Evolutionary conservation across 2,888 invertebrate genomes (phyloP), one percentile per base, ranked within the genome.

Genomic region (Polydrusus cervinus): DNA sequence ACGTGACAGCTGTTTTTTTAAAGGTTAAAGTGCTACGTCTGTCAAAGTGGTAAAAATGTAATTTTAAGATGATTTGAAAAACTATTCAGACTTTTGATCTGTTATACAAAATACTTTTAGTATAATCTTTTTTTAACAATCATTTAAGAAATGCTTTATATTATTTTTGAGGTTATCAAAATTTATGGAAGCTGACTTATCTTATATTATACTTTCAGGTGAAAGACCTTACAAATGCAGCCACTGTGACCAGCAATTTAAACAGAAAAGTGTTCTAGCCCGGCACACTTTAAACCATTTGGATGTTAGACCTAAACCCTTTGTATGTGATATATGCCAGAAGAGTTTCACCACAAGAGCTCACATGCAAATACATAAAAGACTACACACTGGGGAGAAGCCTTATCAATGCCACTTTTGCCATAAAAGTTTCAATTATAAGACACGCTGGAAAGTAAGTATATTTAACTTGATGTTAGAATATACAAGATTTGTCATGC

Each of bases 331-430:
- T 30, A 45, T 64, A n/a, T 64, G 64, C n/a, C 64, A 64, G 25
- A 64, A 64, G 14, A 30, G 30, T n/a, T 64, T 47, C 6, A 64
- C 64, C 14, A 64, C 64, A 9, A 64, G 47, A 10, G n/a, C 64
- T 10, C 64, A 64, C 14, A 64, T 45, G 47, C 47, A 30, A 30
- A 45, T 64, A 45, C 64, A 64, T 30, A 64, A 14, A 14, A 47
- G 64, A 30, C n/a, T 64, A 30, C 64, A 64, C 18, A 64, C 64
- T 30, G 68, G 68, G 53, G 68, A 68, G n/a, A 68, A 40, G 14
- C 68, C 68, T n/a, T 68, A 57, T 18, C 34, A 53, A 9, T 68
- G 68, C 20, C 40, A 68, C 13, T 43, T 68, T 43, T 68, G 68
- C 40, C 20, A 60, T 25, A 38, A 55, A 64, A 16, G 55, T 30